phyloP scores from a whole-genome alignment of 1,140 invertebrate species.

The Zaprionus nigranus region DNA sequence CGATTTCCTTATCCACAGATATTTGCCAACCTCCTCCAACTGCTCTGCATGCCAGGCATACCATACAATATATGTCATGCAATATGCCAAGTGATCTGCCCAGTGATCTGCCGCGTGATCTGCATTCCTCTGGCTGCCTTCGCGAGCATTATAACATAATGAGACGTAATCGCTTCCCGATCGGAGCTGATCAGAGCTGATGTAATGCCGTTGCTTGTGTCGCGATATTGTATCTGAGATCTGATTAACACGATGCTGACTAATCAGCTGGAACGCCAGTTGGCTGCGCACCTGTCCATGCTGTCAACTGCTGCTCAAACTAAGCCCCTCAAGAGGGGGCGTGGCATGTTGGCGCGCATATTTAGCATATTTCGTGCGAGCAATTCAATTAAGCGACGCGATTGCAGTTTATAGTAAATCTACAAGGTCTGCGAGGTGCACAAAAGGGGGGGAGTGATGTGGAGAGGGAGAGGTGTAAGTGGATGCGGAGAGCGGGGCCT shows the following conservation, averaged over 20 bases:
- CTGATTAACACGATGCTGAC: constrained; percentile 44
- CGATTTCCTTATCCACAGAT: background rate
- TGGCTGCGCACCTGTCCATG: constrained; percentile 49
- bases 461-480: background rate
- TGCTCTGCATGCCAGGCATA: background rate
- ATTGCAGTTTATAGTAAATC: constrained; percentile 56
- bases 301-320: constrained; percentile 51
- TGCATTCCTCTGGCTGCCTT: background rate
- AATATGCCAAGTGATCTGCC: background rate
- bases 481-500: constrained; percentile 15
- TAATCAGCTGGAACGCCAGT: constrained; percentile 44
- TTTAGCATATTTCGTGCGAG: constrained; percentile 71
- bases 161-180: constrained; percentile 34
- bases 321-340: constrained; percentile 29
- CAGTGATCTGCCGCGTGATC: background rate
- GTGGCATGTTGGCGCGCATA: constrained; percentile 41
- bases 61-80: background rate
- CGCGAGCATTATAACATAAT: constrained; percentile 21
- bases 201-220: constrained; percentile 73
- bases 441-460: background rate
- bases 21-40: background rate
- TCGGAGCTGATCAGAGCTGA: constrained; percentile 41
- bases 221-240: constrained; percentile 48
- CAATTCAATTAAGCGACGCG: constrained; percentile 68
- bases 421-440: constrained; percentile 21